These are phyloP conservation scores for Verasper variegatus DNA, from an alignment of 2,113 vertebrate species.

Conservation along the genomic window DNA sequence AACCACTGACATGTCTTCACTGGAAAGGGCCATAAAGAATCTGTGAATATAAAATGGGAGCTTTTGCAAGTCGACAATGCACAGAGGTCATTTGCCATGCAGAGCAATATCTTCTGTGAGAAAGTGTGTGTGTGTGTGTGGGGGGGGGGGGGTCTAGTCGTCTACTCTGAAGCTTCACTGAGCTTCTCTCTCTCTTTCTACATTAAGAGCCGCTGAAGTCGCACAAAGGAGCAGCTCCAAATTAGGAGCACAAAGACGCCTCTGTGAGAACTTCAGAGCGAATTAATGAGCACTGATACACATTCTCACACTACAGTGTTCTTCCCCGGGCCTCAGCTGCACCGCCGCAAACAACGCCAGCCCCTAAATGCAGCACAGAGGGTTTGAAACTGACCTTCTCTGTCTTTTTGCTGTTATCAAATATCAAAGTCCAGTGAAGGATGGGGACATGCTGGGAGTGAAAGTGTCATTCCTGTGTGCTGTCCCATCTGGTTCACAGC, in stretches of 20 bases:
- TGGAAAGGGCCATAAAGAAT: constrained; percentile 23
- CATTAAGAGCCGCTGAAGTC: constrained; percentile 75
- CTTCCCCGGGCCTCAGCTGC: constrained; percentile 55
- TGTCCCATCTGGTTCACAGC: constrained; percentile 55
- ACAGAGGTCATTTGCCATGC: constrained; percentile 69
- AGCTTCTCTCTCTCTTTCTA: constrained; percentile 71
- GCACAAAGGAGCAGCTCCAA: constrained; percentile 79
- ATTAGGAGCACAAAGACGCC: constrained; percentile 81
- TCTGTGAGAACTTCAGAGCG: constrained; percentile 76
- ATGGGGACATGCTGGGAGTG: not conserved
- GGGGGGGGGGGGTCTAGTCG: constrained; percentile 65
- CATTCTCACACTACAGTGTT: constrained; percentile 73
- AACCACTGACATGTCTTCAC: not conserved
- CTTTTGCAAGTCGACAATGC: constrained; percentile 49
- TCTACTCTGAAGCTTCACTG: constrained; percentile 67
- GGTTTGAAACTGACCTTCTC: not conserved
- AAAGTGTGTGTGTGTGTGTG: constrained; percentile 55
- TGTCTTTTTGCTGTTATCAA: not conserved
- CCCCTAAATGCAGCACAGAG: constrained; percentile 12
- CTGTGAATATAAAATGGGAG: constrained; percentile 52
- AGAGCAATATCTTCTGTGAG: constrained; percentile 64
- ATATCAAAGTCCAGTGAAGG: not conserved
- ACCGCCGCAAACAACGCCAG: constrained; percentile 32
- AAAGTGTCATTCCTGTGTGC: not conserved
- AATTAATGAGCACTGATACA: constrained; percentile 81